These are phyloP conservation scores for Procambarus clarkii DNA, from an alignment of 1,140 invertebrate genomes.

Conservation along the genomic window DNA sequence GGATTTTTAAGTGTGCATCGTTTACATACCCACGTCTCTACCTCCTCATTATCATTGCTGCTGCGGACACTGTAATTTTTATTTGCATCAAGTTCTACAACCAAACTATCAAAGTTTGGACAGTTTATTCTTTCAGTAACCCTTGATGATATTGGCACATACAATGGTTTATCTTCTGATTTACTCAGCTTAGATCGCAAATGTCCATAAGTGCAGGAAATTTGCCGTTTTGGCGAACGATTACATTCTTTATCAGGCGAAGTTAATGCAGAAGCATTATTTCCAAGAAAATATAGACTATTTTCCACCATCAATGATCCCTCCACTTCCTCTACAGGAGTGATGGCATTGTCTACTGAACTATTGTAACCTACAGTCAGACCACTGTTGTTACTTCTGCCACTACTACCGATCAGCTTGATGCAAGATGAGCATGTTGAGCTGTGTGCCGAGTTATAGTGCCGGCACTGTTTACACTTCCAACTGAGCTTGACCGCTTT, in stretches of 20 bases:
- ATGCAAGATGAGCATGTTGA: constrained; percentile 62
- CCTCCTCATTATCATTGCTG: constrained; percentile 48
- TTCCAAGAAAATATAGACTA: constrained; percentile 59
- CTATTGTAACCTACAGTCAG: constrained; percentile 21
- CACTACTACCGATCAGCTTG: constrained; percentile 59
- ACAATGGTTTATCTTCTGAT: constrained; percentile 47
- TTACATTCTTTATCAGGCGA: constrained; percentile 57
- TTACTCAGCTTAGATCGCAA: constrained; percentile 54
- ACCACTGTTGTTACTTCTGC: constrained; percentile 8
- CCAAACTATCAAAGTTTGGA: constrained; percentile 13
- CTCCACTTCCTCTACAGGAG: constrained; percentile 61
- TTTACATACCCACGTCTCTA: constrained; percentile 62
- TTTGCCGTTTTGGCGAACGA: constrained; percentile 58
- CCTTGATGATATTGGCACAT: constrained; percentile 12
- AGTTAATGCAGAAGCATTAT: constrained; percentile 45
- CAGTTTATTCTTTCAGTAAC: background rate
- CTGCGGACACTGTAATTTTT: constrained; percentile 38
- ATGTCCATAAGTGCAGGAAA: constrained; percentile 35
- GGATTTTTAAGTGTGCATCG: constrained; percentile 58
- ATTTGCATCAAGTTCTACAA: constrained; percentile 50
- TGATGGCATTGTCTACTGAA: constrained; percentile 38
- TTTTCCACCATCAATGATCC: constrained; percentile 62
- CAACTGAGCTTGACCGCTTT: constrained; percentile 60
- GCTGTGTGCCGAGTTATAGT: constrained; percentile 64
- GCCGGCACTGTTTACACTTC: constrained; percentile 63